Conservation (phyloP, 2,113 vertebrate species). For the Athene cunicularia region DNA sequence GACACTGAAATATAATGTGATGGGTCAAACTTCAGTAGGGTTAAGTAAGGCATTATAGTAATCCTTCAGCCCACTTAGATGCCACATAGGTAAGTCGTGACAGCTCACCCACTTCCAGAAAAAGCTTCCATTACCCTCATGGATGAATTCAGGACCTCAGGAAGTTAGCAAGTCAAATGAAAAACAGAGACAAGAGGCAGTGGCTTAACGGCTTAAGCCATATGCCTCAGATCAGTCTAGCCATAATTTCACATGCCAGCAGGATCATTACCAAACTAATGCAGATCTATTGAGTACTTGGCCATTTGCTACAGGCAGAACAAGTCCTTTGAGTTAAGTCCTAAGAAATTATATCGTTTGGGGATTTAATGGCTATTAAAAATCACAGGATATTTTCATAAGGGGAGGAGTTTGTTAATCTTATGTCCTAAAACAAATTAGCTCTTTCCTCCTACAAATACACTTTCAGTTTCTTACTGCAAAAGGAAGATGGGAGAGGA, state of each 20-base stretch:
- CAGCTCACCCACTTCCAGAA: neutral
- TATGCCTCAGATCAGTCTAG: neutral
- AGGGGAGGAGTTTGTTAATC: neutral
- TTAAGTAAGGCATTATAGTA: slow-evolving; percentile 11
- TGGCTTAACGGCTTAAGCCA: neutral
- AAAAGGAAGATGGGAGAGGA: neutral
- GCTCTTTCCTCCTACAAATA: neutral
- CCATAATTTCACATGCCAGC: slow-evolving; percentile 11
- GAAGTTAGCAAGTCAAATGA: slow-evolving; percentile 34
- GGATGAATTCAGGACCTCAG: slow-evolving; percentile 16
- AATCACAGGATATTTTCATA: neutral
- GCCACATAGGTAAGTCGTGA: neutral
- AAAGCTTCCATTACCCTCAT: slow-evolving; percentile 12
- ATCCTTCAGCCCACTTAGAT: neutral
- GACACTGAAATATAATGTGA: slow-evolving; percentile 25
- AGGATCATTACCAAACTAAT: slow-evolving; percentile 11
- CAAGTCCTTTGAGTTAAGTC: neutral
- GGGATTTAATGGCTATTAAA: neutral
- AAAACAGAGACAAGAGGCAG: slow-evolving; percentile 29
- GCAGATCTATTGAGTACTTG: slow-evolving; percentile 21
- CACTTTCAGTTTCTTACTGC: neutral
- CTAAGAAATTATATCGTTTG: neutral
- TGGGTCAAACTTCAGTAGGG: neutral
- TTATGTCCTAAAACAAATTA: neutral
- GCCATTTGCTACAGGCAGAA: neutral